Conservation (phyloP, 2,113 vertebrate species). For the Anser cygnoides region DNA sequence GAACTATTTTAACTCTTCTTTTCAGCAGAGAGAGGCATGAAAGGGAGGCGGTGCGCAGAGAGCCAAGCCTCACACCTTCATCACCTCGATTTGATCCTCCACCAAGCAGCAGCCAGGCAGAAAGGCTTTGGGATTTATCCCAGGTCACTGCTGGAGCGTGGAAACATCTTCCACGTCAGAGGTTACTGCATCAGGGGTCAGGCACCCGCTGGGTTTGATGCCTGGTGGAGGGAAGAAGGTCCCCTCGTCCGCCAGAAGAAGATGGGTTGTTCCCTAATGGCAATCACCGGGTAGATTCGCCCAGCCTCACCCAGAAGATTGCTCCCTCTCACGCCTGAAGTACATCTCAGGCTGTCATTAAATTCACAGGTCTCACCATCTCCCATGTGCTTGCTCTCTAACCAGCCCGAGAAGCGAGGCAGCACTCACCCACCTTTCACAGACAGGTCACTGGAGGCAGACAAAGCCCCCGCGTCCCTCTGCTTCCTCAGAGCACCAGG, state of each 20-base stretch:
- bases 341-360: not conserved
- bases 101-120: not conserved
- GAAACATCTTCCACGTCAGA: not conserved
- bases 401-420: not conserved
- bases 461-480: not conserved
- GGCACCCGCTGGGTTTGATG: not conserved
- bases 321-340: not conserved
- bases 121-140: not conserved
- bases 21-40: not conserved
- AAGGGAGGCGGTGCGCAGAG: not conserved
- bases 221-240: not conserved
- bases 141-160: not conserved
- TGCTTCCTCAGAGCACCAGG: not conserved
- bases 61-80: not conserved
- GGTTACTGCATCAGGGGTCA: not conserved
- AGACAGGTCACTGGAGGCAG: conserved; percentile 4
- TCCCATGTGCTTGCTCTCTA: not conserved
- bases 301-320: not conserved
- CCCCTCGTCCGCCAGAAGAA: not conserved
- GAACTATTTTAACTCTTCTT: not conserved
- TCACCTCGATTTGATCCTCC: not conserved
- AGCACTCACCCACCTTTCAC: not conserved
- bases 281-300: not conserved
- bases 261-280: not conserved
- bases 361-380: not conserved